A percentile compares a stretch with the other conserved stretches of the same genome.
These are phyloP conservation scores for Paralichthys olivaceus DNA, from an alignment of 2,113 vertebrate species.

Conservation along the genomic window DNA sequence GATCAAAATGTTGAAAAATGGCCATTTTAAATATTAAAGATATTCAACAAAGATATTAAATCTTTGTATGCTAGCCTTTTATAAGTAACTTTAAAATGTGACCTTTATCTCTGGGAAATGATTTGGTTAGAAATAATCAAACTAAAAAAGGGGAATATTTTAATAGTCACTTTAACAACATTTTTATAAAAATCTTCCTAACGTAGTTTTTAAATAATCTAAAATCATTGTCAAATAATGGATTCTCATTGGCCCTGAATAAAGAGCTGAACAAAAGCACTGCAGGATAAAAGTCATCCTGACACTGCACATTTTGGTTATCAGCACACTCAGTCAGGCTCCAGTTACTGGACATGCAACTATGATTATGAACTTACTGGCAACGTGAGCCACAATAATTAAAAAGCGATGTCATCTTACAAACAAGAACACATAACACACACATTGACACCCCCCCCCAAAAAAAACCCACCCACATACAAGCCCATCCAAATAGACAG, in stretches of 20 bases:
- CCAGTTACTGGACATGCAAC: conserved; percentile 36
- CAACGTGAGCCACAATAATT: conserved; percentile 36
- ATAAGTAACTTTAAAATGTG: too few relatives aligned
- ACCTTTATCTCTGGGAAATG: too few relatives aligned
- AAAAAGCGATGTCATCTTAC: conserved; percentile 2
- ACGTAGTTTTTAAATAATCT: neutral
- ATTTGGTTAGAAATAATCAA: too few relatives aligned
- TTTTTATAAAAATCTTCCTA: neutral
- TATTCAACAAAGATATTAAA: too few relatives aligned
- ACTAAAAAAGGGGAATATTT: too few relatives aligned
- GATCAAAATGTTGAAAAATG: too few relatives aligned
- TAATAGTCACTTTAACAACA: neutral
- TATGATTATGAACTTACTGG: conserved; percentile 30
- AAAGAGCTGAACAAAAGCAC: neutral
- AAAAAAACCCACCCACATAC: neutral
- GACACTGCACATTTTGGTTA: conserved; percentile 27
- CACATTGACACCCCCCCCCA: neutral
- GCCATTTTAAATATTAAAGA: too few relatives aligned
- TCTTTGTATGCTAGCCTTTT: too few relatives aligned
- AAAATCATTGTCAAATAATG: neutral
- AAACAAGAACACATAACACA: conserved; percentile 7
- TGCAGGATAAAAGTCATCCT: neutral
- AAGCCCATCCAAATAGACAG: neutral
- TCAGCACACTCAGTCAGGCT: conserved; percentile 22
- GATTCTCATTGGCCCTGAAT: neutral